These are phyloP conservation scores for Salticus scenicus DNA, from an alignment of 2,888 invertebrate genomes.

Conservation along the genomic window DNA sequence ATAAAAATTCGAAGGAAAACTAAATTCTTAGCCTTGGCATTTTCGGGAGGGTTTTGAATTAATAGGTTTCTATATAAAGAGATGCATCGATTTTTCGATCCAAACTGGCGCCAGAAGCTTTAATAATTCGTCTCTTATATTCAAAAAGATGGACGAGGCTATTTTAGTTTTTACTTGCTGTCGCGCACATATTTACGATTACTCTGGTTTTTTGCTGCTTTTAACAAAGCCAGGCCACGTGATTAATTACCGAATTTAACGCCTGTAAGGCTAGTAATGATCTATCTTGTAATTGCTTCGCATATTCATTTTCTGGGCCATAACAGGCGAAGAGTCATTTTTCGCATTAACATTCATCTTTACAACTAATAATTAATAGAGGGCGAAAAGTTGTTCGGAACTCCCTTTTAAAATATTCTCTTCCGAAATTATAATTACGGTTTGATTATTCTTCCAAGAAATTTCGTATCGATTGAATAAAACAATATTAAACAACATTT, in stretches of 20 bases:
- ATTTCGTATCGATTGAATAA: no score
- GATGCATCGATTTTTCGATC: conserved; percentile 46
- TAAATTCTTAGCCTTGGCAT: conserved; percentile 22
- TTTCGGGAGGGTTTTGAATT: conserved; percentile 35
- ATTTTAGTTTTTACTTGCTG: neutral
- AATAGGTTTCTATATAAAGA: conserved; percentile 46
- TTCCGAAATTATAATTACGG: no score
- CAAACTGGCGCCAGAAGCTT: conserved; percentile 28
- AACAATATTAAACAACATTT: no score
- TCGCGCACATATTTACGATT: neutral
- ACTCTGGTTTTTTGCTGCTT: neutral
- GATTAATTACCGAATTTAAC: neutral
- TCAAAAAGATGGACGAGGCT: neutral
- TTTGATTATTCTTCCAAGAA: no score
- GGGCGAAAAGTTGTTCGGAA: no score
- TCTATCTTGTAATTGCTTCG: no score
- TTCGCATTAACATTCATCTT: no score
- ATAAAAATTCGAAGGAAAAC: neutral
- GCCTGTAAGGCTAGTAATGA: neutral
- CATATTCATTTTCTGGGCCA: no score
- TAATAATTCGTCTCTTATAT: conserved; percentile 17
- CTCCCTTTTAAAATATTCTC: no score
- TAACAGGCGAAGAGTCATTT: no score
- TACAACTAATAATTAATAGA: no score
- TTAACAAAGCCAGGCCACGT: neutral